Evolutionary conservation across 2,113 vertebrate genomes (phyloP), one percentile per base, ranked within the genome.

Genomic region (Dipodomys stephensi): DNA sequence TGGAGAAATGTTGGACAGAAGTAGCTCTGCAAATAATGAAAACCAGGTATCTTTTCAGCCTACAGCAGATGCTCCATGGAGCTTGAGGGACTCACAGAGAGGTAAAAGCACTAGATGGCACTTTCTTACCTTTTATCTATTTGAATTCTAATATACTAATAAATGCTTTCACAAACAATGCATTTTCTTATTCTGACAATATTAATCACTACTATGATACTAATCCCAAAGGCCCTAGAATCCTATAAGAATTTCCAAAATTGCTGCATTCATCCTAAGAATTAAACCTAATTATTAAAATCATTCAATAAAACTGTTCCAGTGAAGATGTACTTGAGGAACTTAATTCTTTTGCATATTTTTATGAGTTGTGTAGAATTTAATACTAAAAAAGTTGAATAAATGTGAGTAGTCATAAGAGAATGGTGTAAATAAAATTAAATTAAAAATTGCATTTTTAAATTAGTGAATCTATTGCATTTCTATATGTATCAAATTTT

Each of bases 261-360:
- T 67, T 79, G 39, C 49, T 68, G 65, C 2, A 64, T 64, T 73
- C 4, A 27, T 46, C 2, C 13, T 83, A 20, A 74, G 25, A 68
- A 79, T 69, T 71, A 88, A 78, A 39, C 68, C 25, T 77, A 44
- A 72, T 82, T 71, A 22, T 79, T 87, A 90, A 44, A 82, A n/a
- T 83, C 68, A 22, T 65, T 87, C 8, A 60, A 39, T 72, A 90
- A 9, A 90, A 74, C 39, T 78, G 2, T 69, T 68, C 6, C 23
- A 74, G 73, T 30, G 11, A 62, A 32, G 0, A 68, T 69, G 25
- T 23, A 18, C 25, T 87, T 57, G 67, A 83, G 32, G 19, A 68
- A 11, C 13, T 64, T 74, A 11, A 15, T 49, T 44, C 4, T 39
- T 90, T 83, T 83, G 7, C 4, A 73, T 68, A 87, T 83, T 87